These are phyloP conservation scores for Anoplopoma fimbria DNA, from an alignment of 2,113 vertebrate genomes.

Conservation along the genomic window DNA sequence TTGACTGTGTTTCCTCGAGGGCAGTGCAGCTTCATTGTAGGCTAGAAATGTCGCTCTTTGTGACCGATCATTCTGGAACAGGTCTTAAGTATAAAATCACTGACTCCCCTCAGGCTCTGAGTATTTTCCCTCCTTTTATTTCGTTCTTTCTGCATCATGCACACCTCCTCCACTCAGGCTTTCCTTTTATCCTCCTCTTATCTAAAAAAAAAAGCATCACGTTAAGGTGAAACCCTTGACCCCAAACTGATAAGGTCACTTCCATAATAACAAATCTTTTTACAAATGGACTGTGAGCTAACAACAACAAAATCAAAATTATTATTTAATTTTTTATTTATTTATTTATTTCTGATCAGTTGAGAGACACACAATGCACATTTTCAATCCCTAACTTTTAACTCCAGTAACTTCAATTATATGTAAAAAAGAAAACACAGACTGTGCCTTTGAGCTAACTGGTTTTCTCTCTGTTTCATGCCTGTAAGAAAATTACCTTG, in stretches of 20 bases:
- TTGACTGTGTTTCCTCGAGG: neutral
- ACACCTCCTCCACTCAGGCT: neutral
- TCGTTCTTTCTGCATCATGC: neutral
- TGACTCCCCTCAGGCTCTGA: constrained; percentile 23
- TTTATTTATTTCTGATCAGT: too few relatives aligned
- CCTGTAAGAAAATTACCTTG: too few relatives aligned
- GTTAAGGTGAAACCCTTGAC: neutral
- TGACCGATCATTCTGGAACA: constrained; percentile 6
- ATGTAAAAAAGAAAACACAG: too few relatives aligned
- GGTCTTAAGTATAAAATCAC: neutral
- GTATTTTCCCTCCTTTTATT: neutral
- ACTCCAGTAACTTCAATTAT: too few relatives aligned
- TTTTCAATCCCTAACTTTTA: too few relatives aligned
- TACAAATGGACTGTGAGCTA: neutral
- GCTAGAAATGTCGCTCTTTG: constrained; percentile 29
- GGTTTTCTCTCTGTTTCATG: too few relatives aligned
- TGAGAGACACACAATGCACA: neutral
- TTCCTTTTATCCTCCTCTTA: neutral
- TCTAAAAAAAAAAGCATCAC: neutral
- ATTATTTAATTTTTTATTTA: neutral
- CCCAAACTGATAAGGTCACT: neutral
- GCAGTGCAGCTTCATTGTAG: constrained; percentile 1
- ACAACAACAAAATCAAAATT: neutral
- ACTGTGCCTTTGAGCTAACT: too few relatives aligned
- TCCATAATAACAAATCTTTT: neutral